Evolutionary conservation across 2,113 vertebrate species (phyloP), one percentile per base, ranked within the genome.

Genomic region (Sinocyclocheilus rhinocerous): DNA sequence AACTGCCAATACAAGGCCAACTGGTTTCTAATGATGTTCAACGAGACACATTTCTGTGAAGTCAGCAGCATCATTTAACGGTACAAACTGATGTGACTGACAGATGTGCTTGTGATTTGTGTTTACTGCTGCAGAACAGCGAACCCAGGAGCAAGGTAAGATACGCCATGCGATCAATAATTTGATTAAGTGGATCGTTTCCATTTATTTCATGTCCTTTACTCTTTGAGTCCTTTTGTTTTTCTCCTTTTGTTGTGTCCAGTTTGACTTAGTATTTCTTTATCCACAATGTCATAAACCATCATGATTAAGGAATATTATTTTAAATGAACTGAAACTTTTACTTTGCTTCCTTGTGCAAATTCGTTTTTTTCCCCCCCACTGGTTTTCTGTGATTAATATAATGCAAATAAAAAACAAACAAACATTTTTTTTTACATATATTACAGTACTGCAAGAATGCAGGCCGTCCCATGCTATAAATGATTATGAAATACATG

Each of bases 91-190:
- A 89, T 22, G 81, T 81, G 79, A 85, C 91, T 95, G 84, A 92
- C 81, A 67, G 89, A 83, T 92, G 67, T 91, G 87, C 33, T 91
- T 93, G 90, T 94, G 83, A 90, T 69, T 81, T 91, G 61, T 88
- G 80, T 90, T 88, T 92, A 92, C 75, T 91, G 93, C 94, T 91
- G 93, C 94, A 95, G 95, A 95, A 89, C 92, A 95, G 88, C 93
- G 93, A 93, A 95, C 93, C 84, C 93, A 93, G 85, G 90, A 94
- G 87, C 94, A 95, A 95, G 95, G 95, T 95, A 95, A 95, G 95
- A 70, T 75, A 59, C 76, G 84, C 77, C 48, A 50, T 20, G 2
- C 0, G 7, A 63, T 26, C 11, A 12, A n/a, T 63, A 6, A 11
- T 45, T 36, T 65, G 50, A 55, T 76, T 11, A 15, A 50, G 13